A percentile compares a stretch with the other conserved stretches of the same genome.
phyloP scores from a whole-genome alignment of 2,888 invertebrate genomes.

The Apantesis nais region DNA sequence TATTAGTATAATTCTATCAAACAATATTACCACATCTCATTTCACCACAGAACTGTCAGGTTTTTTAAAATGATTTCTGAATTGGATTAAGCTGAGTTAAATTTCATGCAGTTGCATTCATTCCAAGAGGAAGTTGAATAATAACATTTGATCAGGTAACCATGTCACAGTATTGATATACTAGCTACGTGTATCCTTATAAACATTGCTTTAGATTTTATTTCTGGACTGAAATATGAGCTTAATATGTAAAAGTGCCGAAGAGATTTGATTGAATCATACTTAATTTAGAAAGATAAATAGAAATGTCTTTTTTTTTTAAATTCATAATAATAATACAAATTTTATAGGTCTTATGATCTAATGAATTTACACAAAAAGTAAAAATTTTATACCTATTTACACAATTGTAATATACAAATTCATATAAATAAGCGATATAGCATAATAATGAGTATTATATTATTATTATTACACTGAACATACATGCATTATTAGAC shows the following conservation, averaged over 20 bases:
- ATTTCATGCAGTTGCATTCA: conserved; percentile 5
- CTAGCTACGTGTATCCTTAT: background rate
- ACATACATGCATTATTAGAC: too few relatives aligned
- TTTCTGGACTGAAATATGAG: background rate
- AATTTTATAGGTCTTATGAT: too few relatives aligned
- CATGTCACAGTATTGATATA: background rate
- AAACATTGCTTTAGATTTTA: background rate
- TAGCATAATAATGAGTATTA: too few relatives aligned
- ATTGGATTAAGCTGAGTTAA: background rate
- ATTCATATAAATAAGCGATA: too few relatives aligned
- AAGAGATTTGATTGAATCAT: background rate
- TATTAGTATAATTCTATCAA: conserved; percentile 1
- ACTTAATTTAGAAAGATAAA: too few relatives aligned
- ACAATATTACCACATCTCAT: background rate
- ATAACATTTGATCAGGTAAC: conserved; percentile 9
- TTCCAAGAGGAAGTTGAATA: conserved; percentile 5
- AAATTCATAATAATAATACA: too few relatives aligned
- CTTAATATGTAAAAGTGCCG: background rate
- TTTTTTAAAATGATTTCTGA: conserved; percentile 3
- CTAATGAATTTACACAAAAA: too few relatives aligned
- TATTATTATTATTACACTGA: too few relatives aligned
- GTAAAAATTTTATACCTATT: too few relatives aligned
- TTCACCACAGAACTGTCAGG: conserved; percentile 1
- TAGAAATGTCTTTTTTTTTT: too few relatives aligned
- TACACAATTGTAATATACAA: too few relatives aligned